These are phyloP conservation scores for Eonycteris spelaea DNA, from an alignment of 2,113 vertebrate genomes.

Conservation along the genomic window DNA sequence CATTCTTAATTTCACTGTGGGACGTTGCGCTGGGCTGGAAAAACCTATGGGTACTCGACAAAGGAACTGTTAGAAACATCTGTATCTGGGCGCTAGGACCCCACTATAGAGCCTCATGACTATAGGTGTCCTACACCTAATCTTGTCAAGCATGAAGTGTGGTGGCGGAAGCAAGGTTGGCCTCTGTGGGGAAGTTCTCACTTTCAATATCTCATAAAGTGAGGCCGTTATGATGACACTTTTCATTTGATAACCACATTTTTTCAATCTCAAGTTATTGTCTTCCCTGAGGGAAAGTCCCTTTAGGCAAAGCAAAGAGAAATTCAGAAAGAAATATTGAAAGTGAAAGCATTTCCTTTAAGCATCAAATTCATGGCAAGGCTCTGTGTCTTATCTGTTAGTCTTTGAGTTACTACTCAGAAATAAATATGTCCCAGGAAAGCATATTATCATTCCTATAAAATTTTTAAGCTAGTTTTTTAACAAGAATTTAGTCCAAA, in stretches of 20 bases:
- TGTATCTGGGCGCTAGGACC: not conserved
- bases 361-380: not conserved
- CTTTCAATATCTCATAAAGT: not conserved
- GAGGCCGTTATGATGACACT: no score
- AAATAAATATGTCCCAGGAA: not conserved
- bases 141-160: no score
- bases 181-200: not conserved
- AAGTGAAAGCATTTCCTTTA: not conserved
- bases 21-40: not conserved
- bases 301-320: not conserved
- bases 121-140: accelerated
- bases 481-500: not conserved
- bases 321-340: not conserved
- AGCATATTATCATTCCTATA: not conserved
- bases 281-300: not conserved
- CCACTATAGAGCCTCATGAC: not conserved
- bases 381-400: not conserved
- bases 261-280: not conserved
- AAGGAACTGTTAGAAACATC: not conserved
- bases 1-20: not conserved
- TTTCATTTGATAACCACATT: not conserved
- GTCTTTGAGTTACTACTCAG: not conserved
- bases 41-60: not conserved
- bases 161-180: accelerated
- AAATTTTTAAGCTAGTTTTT: not conserved